Conservation (phyloP, 2,888 invertebrate species). For the Polylopha cassiicola region DNA sequence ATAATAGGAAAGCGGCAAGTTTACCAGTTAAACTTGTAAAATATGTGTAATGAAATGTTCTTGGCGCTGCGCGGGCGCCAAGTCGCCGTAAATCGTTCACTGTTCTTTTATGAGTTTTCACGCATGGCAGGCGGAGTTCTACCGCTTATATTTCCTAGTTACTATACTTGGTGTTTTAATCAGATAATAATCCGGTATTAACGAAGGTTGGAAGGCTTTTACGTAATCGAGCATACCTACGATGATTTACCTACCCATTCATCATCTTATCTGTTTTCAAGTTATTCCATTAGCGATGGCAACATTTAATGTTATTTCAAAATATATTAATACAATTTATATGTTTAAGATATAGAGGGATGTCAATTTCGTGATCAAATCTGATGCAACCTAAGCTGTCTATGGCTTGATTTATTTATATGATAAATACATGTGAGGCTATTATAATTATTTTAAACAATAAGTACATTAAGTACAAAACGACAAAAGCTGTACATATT, state of each 20-base stretch:
- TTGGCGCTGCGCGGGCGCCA: background rate
- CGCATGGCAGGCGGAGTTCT: constrained; percentile 6
- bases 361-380: constrained; percentile 13
- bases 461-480: no score
- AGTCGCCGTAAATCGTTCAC: constrained; percentile 37
- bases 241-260: constrained; percentile 16
- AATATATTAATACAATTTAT: constrained; percentile 15
- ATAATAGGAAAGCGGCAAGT: constrained; percentile 40
- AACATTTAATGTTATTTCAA: constrained; percentile 18
- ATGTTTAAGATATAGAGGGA: constrained; percentile 11
- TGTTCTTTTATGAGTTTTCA: constrained; percentile 24
- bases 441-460: no score
- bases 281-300: constrained; percentile 18
- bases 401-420: constrained; percentile 9
- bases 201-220: constrained; percentile 15
- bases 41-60: constrained; percentile 9
- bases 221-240: constrained; percentile 15
- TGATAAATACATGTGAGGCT: no score
- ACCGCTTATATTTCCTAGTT: constrained; percentile 13
- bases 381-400: no score
- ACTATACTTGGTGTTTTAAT: constrained; percentile 27
- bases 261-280: constrained; percentile 19
- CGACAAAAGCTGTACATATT: no score
- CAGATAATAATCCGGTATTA: constrained; percentile 20
- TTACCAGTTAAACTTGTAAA: constrained; percentile 44